Evolutionary conservation across 2,888 invertebrate genomes (phyloP).

Genomic region (Pristionchus arcanus): DNA sequence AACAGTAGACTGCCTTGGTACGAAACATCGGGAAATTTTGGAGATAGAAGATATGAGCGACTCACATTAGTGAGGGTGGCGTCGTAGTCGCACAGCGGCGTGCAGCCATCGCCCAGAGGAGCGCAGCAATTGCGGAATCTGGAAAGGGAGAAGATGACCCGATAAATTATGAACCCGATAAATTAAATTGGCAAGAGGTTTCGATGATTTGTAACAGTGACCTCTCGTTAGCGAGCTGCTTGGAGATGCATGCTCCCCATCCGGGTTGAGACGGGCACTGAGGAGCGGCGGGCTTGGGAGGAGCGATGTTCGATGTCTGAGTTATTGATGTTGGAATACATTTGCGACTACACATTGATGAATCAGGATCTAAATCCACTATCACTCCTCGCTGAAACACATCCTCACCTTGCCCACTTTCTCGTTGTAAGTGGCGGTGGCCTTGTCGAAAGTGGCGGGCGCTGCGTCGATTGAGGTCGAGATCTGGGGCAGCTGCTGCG

Average conservation of each 20-base stretch:
- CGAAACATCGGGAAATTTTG: neutral
- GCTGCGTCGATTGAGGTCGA: constrained; percentile 46
- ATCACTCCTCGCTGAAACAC: neutral
- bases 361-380: neutral
- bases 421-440: constrained; percentile 17
- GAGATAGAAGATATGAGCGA: neutral
- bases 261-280: constrained; percentile 77
- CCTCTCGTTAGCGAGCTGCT: constrained; percentile 72
- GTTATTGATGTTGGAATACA: neutral
- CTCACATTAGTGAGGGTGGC: constrained; percentile 75
- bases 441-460: constrained; percentile 50
- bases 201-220: neutral
- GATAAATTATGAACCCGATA: neutral
- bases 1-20: neutral
- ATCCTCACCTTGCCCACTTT: neutral
- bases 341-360: neutral
- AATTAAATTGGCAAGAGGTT: too few relatives aligned
- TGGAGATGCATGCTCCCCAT: constrained; percentile 78
- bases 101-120: constrained; percentile 76
- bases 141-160: neutral
- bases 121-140: constrained; percentile 77
- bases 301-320: constrained; percentile 4
- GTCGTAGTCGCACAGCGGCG: constrained; percentile 77
- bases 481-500: constrained; percentile 30
- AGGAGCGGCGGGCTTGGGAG: constrained; percentile 47